Percentiles rank a stretch among this genome's conserved stretches.
These are phyloP conservation scores for Hystrix cristata DNA, from an alignment of 2,113 vertebrate genomes.

Conservation along the genomic window DNA sequence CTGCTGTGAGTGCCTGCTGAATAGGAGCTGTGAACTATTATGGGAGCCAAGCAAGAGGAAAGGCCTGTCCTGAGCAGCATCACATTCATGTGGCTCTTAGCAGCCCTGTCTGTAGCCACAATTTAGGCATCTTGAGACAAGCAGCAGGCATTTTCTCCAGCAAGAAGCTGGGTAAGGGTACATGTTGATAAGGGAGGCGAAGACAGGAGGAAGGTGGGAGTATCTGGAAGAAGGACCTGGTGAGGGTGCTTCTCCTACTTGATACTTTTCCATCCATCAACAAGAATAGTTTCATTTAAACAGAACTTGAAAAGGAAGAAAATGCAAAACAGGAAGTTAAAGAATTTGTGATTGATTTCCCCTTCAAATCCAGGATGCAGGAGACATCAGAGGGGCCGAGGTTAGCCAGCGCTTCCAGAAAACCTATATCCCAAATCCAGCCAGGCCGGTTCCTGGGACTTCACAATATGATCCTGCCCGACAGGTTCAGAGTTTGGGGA, in stretches of 20 bases:
- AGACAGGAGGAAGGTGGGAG: neutral
- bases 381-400: neutral
- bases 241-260: neutral
- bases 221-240: neutral
- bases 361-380: conserved; percentile 34
- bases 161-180: neutral
- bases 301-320: conserved; percentile 24
- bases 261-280: neutral
- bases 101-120: neutral
- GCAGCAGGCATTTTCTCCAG: neutral
- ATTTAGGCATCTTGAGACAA: neutral
- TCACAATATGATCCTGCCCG: neutral
- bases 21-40: neutral
- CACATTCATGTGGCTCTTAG: neutral
- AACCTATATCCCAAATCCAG: neutral
- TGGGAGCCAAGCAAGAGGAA: neutral
- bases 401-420: neutral
- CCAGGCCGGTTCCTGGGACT: neutral
- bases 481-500: neutral
- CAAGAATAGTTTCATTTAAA: conserved; percentile 35
- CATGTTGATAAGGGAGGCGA: neutral
- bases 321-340: conserved; percentile 39
- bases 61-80: neutral
- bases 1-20: neutral
- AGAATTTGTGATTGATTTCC: conserved; percentile 14